Percentiles rank a stretch among this genome's conserved stretches.
Evolutionary conservation across 2,888 invertebrate genomes (phyloP).

Genomic region (Baronia brevicornis): DNA sequence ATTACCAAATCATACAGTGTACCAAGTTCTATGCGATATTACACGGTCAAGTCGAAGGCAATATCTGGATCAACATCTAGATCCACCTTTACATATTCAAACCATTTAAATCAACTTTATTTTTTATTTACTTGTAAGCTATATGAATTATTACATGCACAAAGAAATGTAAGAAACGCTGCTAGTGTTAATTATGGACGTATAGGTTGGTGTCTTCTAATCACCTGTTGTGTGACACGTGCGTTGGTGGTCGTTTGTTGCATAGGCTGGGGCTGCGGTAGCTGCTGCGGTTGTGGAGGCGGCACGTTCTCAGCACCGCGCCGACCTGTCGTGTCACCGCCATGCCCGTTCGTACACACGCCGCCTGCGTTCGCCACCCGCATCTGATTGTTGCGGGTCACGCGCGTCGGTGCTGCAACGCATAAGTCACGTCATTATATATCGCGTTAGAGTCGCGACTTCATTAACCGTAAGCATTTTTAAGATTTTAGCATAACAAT

Average conservation of each 20-base stretch:
- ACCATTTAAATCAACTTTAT: no score
- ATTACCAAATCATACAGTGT: no score
- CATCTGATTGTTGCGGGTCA: constrained; percentile 71
- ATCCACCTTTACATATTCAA: no score
- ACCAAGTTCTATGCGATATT: no score
- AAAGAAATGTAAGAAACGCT: no score
- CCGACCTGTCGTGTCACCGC: constrained; percentile 75
- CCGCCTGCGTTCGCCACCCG: constrained; percentile 72
- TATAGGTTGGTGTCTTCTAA: constrained; percentile 1
- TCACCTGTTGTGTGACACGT: constrained; percentile 65
- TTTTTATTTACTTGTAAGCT: no score
- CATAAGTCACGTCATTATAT: background rate
- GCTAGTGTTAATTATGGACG: no score
- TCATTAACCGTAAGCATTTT: constrained; percentile 16
- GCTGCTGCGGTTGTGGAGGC: constrained; percentile 59
- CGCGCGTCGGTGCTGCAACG: constrained; percentile 56
- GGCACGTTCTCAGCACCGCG: constrained; percentile 79
- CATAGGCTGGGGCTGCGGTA: constrained; percentile 36
- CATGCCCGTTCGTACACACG: constrained; percentile 75
- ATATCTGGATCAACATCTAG: no score
- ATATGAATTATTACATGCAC: no score
- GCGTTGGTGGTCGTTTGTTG: constrained; percentile 44
- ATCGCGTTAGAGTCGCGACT: constrained; percentile 2
- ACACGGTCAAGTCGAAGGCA: no score
- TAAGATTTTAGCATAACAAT: no score